A percentile compares a stretch with the other conserved stretches of the same genome.
phyloP scores from a whole-genome alignment of 2,113 vertebrate genomes.

The Hepsetus odoe region DNA sequence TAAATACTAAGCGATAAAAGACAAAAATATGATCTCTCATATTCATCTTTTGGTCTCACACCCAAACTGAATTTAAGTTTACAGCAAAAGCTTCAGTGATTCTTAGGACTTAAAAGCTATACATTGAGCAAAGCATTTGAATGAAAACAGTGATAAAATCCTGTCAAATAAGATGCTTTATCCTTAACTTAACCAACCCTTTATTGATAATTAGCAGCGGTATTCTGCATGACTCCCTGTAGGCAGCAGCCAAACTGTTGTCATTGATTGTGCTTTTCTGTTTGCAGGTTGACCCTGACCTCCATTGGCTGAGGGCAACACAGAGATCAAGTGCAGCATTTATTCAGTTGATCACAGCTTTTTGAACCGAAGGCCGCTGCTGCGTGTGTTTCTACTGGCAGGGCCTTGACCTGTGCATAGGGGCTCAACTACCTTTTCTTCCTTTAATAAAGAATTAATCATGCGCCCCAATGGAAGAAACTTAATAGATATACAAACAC shows the following conservation, averaged over 20 bases:
- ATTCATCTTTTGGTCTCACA: too few relatives aligned
- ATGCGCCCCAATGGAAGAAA: slow-evolving; percentile 46
- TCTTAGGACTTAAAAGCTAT: too few relatives aligned
- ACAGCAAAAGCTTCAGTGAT: too few relatives aligned
- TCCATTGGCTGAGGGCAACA: slow-evolving; percentile 60
- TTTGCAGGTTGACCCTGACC: slow-evolving; percentile 64
- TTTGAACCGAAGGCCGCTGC: slow-evolving; percentile 46
- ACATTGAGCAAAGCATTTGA: too few relatives aligned
- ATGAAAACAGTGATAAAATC: too few relatives aligned
- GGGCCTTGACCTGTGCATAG: slow-evolving; percentile 57
- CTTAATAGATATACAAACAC: slow-evolving; percentile 53
- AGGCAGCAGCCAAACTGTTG: slow-evolving; percentile 35
- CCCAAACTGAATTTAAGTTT: too few relatives aligned
- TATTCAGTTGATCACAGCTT: slow-evolving; percentile 61
- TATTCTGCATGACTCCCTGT: neutral
- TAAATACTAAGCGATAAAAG: too few relatives aligned
- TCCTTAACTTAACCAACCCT: neutral
- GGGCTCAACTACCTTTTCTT: too few relatives aligned
- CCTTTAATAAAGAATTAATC: slow-evolving; percentile 47
- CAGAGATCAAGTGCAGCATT: slow-evolving; percentile 67
- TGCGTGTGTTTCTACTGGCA: slow-evolving; percentile 40
- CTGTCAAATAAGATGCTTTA: too few relatives aligned
- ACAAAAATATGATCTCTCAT: too few relatives aligned
- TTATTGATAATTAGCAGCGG: neutral
- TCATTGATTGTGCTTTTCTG: slow-evolving; percentile 20